Base-by-base conservation (phyloP, 2,888 invertebrate genomes). In the Drosophila vallismaia region DNA sequence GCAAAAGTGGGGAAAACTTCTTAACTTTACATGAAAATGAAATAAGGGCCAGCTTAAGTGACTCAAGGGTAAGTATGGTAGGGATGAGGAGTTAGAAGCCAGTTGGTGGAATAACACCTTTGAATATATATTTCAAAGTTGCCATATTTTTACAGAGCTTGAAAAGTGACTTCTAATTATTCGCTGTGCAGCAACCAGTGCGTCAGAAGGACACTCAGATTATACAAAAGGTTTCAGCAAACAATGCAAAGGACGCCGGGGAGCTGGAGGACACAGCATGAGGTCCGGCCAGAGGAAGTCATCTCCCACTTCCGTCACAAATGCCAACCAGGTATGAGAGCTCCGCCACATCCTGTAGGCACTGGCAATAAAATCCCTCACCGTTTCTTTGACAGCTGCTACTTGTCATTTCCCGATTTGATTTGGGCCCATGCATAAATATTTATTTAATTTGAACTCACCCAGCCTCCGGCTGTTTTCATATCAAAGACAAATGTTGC, bases 21-120 rank as follows among this genome's bases (percentile, higher is more conserved):
- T n/a, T 38, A 77, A 81, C 70, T 86, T 78, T 76, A 81, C 76
- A 81, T 88, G 88, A 86, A 86, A 88, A 84, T 88, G 81, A 88
- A 88, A 88, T 88, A 84, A 88, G 88, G 78, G 86, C 79, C 69
- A 80, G 85, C 77, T 84, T 84, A 88, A 88, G 84, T 71, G 83
- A 86, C 78, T 88, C 67, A 68, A 50, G 57, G 64, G 53, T 55
- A 26, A 49, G 62, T 48, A n/a, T n/a, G 28, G 48, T 60, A 71
- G 66, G 59, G 48, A 75, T 2, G 19, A 62, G 57, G 44, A 74
- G 55, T 63, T 68, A 55, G 71, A 69, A 64, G n/a, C 5, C 1
- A n/a, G n/a, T 36, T 5, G 36, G n/a, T 36, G 12, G 36, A n/a
- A 36, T 12, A 36, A n/a, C 36, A 6, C 6, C 12, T 36, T 36